Evolutionary conservation across 1,140 invertebrate genomes (phyloP).

Genomic region (Heliothis virescens): DNA sequence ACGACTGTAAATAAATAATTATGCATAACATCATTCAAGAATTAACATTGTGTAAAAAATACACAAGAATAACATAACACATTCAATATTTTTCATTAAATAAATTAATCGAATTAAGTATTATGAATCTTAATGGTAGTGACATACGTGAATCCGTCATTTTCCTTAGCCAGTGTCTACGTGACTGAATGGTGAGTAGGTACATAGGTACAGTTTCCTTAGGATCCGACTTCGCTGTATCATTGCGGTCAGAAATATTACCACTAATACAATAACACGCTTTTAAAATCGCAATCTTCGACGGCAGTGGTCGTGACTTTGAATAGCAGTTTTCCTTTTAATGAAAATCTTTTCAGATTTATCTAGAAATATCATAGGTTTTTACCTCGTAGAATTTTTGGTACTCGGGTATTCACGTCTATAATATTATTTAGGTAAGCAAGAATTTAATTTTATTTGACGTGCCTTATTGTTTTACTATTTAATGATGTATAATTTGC

Average conservation of each 20-base stretch:
- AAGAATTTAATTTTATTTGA: no score
- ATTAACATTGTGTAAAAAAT: neutral
- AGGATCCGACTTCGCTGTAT: constrained; percentile 15
- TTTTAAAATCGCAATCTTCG: constrained; percentile 8
- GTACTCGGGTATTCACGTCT: no score
- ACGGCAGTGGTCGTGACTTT: neutral
- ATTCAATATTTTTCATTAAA: no score
- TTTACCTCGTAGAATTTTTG: no score
- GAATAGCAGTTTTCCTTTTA: neutral
- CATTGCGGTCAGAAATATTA: constrained; percentile 15
- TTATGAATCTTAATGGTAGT: neutral
- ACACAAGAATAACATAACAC: no score
- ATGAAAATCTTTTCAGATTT: no score
- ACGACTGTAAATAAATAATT: constrained; percentile 3
- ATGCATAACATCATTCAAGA: neutral
- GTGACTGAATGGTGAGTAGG: constrained; percentile 17
- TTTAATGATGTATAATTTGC: no score
- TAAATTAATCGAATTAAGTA: neutral
- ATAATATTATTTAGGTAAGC: no score
- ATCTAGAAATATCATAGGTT: no score
- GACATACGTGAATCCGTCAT: constrained; percentile 15
- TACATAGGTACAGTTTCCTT: constrained; percentile 8
- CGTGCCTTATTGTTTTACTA: no score
- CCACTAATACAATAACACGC: neutral
- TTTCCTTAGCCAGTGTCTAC: constrained; percentile 23